Percentiles rank a stretch among this genome's conserved stretches.
These are phyloP conservation scores for Drosophila eohydei DNA, from an alignment of 2,888 invertebrate species.

Conservation along the genomic window DNA sequence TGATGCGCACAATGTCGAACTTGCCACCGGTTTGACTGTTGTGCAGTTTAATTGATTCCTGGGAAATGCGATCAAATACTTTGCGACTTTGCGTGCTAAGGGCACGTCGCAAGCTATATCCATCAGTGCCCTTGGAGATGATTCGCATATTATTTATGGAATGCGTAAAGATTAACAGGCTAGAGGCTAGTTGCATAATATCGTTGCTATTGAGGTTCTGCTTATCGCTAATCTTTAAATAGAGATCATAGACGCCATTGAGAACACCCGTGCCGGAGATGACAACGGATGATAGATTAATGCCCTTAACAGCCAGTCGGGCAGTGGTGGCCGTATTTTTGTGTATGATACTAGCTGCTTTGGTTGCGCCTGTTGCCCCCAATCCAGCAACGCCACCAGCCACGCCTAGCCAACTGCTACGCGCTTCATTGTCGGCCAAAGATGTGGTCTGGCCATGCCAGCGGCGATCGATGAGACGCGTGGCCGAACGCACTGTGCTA, in stretches of 20 bases:
- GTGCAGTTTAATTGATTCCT: conserved; percentile 53
- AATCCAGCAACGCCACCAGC: conserved; percentile 70
- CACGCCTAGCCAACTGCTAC: conserved; percentile 77
- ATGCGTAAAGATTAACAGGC: conserved; percentile 78
- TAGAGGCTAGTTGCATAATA: conserved; percentile 73
- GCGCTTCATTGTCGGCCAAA: conserved; percentile 65
- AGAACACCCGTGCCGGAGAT: conserved; percentile 73
- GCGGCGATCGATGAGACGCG: conserved; percentile 61
- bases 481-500: conserved; percentile 63
- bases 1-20: conserved; percentile 78
- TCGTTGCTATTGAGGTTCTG: conserved; percentile 63
- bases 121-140: conserved; percentile 61
- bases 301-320: conserved; percentile 63
- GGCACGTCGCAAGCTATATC: conserved; percentile 62
- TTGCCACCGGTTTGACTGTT: conserved; percentile 4
- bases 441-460: conserved; percentile 72
- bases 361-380: conserved; percentile 71
- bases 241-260: conserved; percentile 71
- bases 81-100: conserved; percentile 68
- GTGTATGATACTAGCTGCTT: conserved; percentile 25
- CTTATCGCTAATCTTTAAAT: conserved; percentile 71
- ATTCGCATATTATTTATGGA: conserved; percentile 78
- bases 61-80: conserved; percentile 42
- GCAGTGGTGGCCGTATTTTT: conserved; percentile 54
- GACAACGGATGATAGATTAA: conserved; percentile 73